Evolutionary conservation across 2,797 vertebrate species (phyloP).

Genomic region (Salarias fasciatus): DNA sequence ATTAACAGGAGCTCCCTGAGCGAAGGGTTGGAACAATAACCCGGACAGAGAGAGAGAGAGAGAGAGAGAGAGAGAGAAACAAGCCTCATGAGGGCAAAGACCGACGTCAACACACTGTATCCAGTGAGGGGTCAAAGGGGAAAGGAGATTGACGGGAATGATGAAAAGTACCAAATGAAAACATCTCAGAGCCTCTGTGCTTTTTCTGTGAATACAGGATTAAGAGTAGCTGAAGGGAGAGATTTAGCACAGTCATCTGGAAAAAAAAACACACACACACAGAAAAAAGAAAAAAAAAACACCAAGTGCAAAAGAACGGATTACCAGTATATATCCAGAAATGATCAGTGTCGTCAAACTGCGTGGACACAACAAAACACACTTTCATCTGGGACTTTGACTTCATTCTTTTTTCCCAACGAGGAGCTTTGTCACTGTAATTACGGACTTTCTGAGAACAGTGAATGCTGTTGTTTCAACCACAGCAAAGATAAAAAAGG

Average conservation of each 20-base stretch:
- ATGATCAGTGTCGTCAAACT: conserved; percentile 36
- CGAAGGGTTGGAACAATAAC: conserved; percentile 23
- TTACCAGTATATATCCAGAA: conserved; percentile 57
- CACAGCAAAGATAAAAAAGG: conserved; percentile 19
- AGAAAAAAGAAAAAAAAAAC: not conserved
- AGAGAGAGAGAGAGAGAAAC: not conserved
- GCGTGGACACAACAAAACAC: conserved; percentile 34
- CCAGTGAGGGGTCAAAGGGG: conserved; percentile 49
- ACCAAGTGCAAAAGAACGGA: conserved; percentile 59
- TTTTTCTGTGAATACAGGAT: conserved; percentile 65
- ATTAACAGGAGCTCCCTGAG: conserved; percentile 43
- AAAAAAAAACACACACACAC: conserved; percentile 44
- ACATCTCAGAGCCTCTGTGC: conserved; percentile 32
- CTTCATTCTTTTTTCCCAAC: conserved; percentile 44
- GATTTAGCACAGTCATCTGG: conserved; percentile 61
- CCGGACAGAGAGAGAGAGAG: not conserved
- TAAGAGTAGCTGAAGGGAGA: conserved; percentile 58
- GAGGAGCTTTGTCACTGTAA: conserved; percentile 57
- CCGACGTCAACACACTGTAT: conserved; percentile 41
- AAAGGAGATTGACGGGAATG: conserved; percentile 41
- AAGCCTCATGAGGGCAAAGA: conserved; percentile 15
- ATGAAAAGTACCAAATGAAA: conserved; percentile 62
- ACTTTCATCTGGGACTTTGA: conserved; percentile 55
- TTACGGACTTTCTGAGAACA: conserved; percentile 59
- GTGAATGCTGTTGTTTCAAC: conserved; percentile 30